Evolutionary conservation across 2,797 vertebrate species (phyloP).

Genomic region (Rhincodon typus): DNA sequence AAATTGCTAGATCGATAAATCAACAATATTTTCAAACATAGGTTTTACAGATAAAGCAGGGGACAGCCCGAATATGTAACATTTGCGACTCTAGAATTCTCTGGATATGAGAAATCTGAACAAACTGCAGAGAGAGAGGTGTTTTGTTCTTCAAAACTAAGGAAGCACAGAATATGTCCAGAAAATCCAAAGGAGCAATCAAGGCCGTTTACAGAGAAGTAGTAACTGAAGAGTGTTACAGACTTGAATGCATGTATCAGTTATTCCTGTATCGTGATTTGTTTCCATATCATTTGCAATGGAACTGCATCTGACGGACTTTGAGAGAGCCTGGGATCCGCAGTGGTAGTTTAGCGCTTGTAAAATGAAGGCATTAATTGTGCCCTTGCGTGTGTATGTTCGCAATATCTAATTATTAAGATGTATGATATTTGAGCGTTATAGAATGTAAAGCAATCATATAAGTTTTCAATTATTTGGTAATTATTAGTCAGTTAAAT

Average conservation of each 20-base stretch:
- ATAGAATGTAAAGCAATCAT: not conserved
- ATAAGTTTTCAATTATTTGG: not conserved
- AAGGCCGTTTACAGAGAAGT: no score
- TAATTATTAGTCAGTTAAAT: not conserved
- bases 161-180: not conserved
- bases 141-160: no score
- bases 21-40: not conserved
- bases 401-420: not conserved
- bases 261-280: not conserved
- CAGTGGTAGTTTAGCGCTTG: not conserved
- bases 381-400: not conserved
- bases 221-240: not conserved
- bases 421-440: not conserved
- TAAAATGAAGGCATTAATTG: no score
- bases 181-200: not conserved
- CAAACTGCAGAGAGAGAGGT: no score
- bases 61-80: not conserved
- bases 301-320: not conserved
- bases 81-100: not conserved
- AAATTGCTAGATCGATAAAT: not conserved
- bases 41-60: not conserved
- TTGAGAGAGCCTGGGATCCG: no score
- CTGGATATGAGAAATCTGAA: not conserved
- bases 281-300: not conserved
- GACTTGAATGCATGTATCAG: not conserved